These are phyloP conservation scores for Drosophila monieri DNA, from an alignment of 2,888 invertebrate genomes.

Conservation along the genomic window DNA sequence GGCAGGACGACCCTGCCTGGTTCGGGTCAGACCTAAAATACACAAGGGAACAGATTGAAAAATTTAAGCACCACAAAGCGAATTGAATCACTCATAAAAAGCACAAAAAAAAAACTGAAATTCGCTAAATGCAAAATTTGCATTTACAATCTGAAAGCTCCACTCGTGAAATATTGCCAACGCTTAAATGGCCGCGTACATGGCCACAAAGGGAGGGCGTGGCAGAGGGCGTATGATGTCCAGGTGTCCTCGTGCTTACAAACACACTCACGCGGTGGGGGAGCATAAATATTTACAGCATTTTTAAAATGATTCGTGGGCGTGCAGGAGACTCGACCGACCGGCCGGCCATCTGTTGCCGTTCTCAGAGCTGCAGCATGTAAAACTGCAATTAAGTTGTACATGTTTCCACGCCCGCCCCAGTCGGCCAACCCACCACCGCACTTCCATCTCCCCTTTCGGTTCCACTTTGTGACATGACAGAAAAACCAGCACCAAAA, in stretches of 20 bases:
- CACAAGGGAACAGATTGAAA: constrained; percentile 15
- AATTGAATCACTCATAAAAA: constrained; percentile 64
- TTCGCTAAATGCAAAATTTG: constrained; percentile 68
- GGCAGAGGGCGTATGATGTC: neutral
- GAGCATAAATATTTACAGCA: constrained; percentile 72
- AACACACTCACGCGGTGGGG: constrained; percentile 17
- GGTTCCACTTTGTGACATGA: constrained; percentile 17
- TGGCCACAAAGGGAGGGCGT: neutral
- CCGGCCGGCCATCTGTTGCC: constrained; percentile 54
- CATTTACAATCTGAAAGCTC: constrained; percentile 64
- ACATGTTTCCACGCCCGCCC: constrained; percentile 29
- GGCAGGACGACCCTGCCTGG: neutral
- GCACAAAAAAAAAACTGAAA: constrained; percentile 11
- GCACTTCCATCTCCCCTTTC: neutral
- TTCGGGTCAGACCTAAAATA: constrained; percentile 17
- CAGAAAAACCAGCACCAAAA: constrained; percentile 33
- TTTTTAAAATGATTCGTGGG: constrained; percentile 68
- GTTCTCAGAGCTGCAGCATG: constrained; percentile 65
- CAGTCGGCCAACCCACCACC: neutral
- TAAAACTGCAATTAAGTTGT: constrained; percentile 78
- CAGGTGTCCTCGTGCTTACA: constrained; percentile 58
- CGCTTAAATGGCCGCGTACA: constrained; percentile 50
- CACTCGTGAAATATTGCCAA: constrained; percentile 50
- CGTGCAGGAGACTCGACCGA: constrained; percentile 15
- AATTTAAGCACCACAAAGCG: constrained; percentile 26